These are phyloP conservation scores for Lepidothrix coronata DNA, from an alignment of 2,113 vertebrate genomes.

Conservation along the genomic window DNA sequence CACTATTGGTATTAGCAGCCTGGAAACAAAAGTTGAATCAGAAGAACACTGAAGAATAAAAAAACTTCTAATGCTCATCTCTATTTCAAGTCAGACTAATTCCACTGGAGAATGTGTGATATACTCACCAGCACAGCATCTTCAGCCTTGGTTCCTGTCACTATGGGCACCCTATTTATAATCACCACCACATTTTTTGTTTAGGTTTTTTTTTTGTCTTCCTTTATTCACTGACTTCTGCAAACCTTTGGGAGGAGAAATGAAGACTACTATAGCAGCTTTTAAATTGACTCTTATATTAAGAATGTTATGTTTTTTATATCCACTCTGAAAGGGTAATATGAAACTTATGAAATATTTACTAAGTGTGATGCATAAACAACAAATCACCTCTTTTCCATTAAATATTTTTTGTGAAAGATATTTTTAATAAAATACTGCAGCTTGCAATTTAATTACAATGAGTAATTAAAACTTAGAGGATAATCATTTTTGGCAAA, in stretches of 20 bases:
- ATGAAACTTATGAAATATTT: conserved; percentile 84
- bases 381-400: conserved; percentile 81
- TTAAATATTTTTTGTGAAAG: conserved; percentile 79
- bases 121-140: neutral
- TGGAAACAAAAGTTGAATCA: neutral
- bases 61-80: conserved; percentile 3
- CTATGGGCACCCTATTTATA: neutral
- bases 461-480: conserved; percentile 97
- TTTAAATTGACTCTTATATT: conserved; percentile 71
- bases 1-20: conserved; percentile 34
- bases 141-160: neutral
- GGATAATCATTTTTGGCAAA: conserved; percentile 91
- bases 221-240: conserved; percentile 30
- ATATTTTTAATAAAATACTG: conserved; percentile 83
- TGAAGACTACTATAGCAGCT: conserved; percentile 47
- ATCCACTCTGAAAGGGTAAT: conserved; percentile 75
- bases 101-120: neutral
- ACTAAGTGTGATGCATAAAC: conserved; percentile 79
- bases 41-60: neutral
- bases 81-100: neutral
- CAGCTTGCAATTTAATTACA: conserved; percentile 92
- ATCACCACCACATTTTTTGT: neutral
- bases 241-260: conserved; percentile 47
- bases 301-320: conserved; percentile 73
- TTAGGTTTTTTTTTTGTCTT: neutral